Percentiles rank a stretch among this genome's conserved stretches.
phyloP scores from a whole-genome alignment of 2,888 invertebrate species.

The Hydroisotoma schaefferi region DNA sequence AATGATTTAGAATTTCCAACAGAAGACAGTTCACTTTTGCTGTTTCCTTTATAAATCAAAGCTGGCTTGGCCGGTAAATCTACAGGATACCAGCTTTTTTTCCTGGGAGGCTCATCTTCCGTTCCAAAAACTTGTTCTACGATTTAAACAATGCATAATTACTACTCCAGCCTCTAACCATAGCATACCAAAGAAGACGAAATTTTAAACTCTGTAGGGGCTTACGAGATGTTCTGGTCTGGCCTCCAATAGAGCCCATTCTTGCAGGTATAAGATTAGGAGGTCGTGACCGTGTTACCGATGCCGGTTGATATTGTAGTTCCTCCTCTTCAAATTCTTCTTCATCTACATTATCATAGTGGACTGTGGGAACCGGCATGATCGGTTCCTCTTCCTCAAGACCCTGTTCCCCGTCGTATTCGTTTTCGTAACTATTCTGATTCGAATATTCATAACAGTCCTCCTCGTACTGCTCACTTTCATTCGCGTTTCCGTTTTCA shows the following conservation, averaged over 20 bases:
- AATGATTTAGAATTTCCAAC: background rate
- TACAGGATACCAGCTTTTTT: too few relatives aligned
- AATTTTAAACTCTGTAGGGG: background rate
- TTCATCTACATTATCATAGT: background rate
- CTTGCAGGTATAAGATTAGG: background rate
- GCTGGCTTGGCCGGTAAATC: background rate
- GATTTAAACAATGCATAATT: background rate
- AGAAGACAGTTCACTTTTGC: too few relatives aligned
- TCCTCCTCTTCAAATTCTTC: constrained; percentile 6
- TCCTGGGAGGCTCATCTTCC: constrained; percentile 2
- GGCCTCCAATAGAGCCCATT: background rate
- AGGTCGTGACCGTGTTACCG: background rate
- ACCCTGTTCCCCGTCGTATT: constrained; percentile 11
- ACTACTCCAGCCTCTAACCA: background rate
- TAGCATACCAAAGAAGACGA: background rate
- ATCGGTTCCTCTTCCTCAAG: background rate
- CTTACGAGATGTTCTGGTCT: background rate
- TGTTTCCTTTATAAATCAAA: background rate
- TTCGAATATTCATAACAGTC: background rate
- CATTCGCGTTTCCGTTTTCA: constrained; percentile 2
- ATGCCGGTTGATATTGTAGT: background rate
- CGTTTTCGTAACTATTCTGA: constrained; percentile 16
- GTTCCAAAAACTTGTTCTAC: background rate
- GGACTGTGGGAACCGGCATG: background rate
- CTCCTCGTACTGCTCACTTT: background rate